These are phyloP conservation scores for Lycorma delicatula DNA, from an alignment of 1,140 invertebrate genomes.

Conservation along the genomic window DNA sequence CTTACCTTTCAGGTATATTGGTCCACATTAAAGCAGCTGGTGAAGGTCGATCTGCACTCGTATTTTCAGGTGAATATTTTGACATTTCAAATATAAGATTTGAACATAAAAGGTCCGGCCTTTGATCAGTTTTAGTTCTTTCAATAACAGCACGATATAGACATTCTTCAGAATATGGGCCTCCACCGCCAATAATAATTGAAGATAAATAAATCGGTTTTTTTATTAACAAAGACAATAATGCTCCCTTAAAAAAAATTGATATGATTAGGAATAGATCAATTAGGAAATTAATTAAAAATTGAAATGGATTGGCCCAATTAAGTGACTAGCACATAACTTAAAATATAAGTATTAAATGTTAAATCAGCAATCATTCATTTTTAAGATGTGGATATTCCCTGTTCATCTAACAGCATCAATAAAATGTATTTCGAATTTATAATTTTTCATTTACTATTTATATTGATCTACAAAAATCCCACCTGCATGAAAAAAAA, in stretches of 20 bases:
- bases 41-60: constrained; percentile 44
- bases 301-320: neutral
- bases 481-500: too few species aligned
- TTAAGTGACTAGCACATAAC: neutral
- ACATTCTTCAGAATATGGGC: constrained; percentile 51
- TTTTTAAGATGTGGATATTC: neutral
- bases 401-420: neutral
- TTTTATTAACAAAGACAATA: constrained; percentile 59
- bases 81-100: constrained; percentile 19
- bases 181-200: constrained; percentile 60
- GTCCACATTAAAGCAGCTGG: constrained; percentile 55
- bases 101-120: constrained; percentile 13
- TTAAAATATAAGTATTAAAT: neutral
- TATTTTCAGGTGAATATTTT: constrained; percentile 28
- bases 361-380: neutral
- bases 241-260: constrained; percentile 49
- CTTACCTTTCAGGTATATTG: constrained; percentile 38
- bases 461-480: too few species aligned
- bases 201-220: constrained; percentile 59
- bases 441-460: too few species aligned
- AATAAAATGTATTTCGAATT: too few species aligned
- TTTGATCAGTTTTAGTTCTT: neutral
- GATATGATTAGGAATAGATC: neutral
- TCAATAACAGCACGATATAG: constrained; percentile 44
- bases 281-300: neutral